Base-by-base conservation (phyloP, 2,113 vertebrate species). In the Carollia perspicillata region DNA sequence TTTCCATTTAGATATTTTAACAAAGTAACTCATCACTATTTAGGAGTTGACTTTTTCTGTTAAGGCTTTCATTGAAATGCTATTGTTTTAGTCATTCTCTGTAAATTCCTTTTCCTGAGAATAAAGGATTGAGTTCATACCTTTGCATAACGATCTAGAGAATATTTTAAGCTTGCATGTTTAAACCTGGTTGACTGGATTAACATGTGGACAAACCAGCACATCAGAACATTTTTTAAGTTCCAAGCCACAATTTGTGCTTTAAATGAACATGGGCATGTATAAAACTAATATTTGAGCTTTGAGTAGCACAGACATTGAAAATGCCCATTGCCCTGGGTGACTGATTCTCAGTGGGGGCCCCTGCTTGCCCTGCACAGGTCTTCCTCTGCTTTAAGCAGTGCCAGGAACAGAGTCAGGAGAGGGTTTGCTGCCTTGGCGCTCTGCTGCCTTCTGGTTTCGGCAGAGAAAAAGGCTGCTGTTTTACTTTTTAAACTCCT, bases 121-220 rank as follows among this genome's bases (percentile, higher is more conserved):
- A 66, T 89, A 90, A 96, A 95, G 66, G 84, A 94, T 94, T 77
- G 95, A 89, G 74, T 66, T 95, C 95, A 97, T 97, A 95, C 94
- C 90, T 97, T 94, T 96, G 96, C 84, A 93, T 95, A 58, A 90
- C 2, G 88, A 94, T 93, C 84, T 92, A 92, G 95, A 89, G 86
- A 93, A 71, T 97, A 97, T 97, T 97, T 98, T 98, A 97, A 97
- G 93, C 79, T 84, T 96, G 84, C 95, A 11, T 98, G 96, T 97
- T 96, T 68, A 94, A 84, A 97, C 94, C 94, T 97, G 96, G 95
- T 90, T 84, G 88, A 90, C 90, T 96, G 28, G 68, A 90, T 97
- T 96, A 96, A 95, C 95, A 94, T 91, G 94, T 96, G 97, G 95
- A 79, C 66, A 89, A 14, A 88, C 89, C 58, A 90, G 80, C 81